Percentiles rank a stretch among this genome's conserved stretches.
Conservation (phyloP, 2,888 invertebrate species). For the Bellardia pandia region DNA sequence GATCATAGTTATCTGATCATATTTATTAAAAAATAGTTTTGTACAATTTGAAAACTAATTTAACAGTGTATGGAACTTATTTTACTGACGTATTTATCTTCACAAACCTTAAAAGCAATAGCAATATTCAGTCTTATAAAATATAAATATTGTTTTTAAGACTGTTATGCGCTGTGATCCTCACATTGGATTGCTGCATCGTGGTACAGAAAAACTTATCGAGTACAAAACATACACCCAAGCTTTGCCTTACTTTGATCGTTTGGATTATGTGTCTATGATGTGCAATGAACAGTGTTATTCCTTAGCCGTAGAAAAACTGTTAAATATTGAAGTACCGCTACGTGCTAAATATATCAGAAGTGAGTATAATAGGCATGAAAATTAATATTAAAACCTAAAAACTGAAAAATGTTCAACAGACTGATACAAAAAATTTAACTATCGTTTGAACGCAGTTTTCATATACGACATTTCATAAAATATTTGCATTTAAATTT, state of each 20-base stretch:
- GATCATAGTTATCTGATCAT: too few relatives aligned
- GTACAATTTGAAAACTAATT: too few relatives aligned
- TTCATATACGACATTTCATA: too few relatives aligned
- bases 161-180: conserved; percentile 95
- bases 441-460: too few relatives aligned
- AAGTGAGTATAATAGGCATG: conserved; percentile 43
- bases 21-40: too few relatives aligned
- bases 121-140: not conserved
- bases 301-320: conserved; percentile 97
- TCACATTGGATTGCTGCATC: conserved; percentile 98
- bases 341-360: conserved; percentile 95
- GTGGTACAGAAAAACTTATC: conserved; percentile 98
- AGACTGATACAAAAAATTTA: too few relatives aligned
- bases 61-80: too few relatives aligned
- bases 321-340: conserved; percentile 97
- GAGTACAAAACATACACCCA: conserved; percentile 99
- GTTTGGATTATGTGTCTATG: conserved; percentile 99
- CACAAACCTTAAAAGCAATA: too few relatives aligned
- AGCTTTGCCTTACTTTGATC: conserved; percentile 98
- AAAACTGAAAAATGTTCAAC: too few relatives aligned
- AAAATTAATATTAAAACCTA: too few relatives aligned
- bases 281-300: conserved; percentile 99
- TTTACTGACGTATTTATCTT: too few relatives aligned
- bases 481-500: too few relatives aligned
- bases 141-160: conserved; percentile 83